These are phyloP conservation scores for Drosophila fungiperda DNA, from an alignment of 2,888 invertebrate genomes.

Conservation along the genomic window DNA sequence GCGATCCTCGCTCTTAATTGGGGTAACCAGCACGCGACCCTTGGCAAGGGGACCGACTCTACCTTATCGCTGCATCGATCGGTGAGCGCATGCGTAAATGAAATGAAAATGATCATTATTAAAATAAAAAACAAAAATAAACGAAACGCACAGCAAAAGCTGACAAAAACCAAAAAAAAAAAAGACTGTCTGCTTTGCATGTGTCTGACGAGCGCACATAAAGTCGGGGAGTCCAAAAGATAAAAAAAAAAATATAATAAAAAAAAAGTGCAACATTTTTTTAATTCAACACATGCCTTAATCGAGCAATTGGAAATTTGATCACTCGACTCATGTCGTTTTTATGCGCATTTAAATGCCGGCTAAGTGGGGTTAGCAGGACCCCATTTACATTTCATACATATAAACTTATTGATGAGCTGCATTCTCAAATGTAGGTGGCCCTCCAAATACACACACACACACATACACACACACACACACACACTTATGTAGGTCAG, in stretches of 20 bases:
- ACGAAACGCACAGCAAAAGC: not conserved
- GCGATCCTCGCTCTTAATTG: conserved; percentile 49
- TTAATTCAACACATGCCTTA: conserved; percentile 84
- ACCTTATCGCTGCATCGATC: conserved; percentile 64
- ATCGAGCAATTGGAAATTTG: conserved; percentile 74
- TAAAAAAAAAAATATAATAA: not conserved
- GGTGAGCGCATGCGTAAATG: conserved; percentile 75
- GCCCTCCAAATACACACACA: not conserved
- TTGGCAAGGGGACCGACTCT: conserved; percentile 37
- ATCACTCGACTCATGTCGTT: conserved; percentile 59
- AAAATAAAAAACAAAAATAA: conserved; percentile 11
- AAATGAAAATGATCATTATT: conserved; percentile 84
- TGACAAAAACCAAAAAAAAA: not conserved
- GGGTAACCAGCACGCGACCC: conserved; percentile 60
- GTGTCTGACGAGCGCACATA: conserved; percentile 1
- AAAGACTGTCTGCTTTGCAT: conserved; percentile 35
- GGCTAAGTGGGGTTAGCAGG: conserved; percentile 67
- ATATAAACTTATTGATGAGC: conserved; percentile 50
- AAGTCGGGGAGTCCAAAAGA: conserved; percentile 3
- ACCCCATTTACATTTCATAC: conserved; percentile 8
- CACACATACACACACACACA: not conserved
- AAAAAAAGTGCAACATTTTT: conserved; percentile 81
- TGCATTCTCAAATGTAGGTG: conserved; percentile 21
- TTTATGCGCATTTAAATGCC: conserved; percentile 64
- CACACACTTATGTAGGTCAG: conserved; percentile 35